Evolutionary conservation across 1,140 invertebrate species (phyloP), one percentile per base, ranked within the genome.

Genomic region (Trichonephila clavipes): DNA sequence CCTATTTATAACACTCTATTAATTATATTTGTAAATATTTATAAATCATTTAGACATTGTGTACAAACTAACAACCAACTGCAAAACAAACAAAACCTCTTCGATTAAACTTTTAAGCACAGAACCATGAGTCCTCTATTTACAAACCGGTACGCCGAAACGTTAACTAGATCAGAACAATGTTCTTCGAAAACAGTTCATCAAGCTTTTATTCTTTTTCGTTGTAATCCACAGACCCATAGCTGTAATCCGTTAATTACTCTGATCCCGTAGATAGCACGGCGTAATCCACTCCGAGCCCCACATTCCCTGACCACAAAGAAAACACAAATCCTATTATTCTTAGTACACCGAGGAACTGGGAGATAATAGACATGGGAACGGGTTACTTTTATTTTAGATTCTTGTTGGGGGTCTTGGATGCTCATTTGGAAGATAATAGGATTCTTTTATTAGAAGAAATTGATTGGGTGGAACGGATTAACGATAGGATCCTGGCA

Each of bases 241-340:
- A 34, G 16, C 24, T 18, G 28, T 87, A 87, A 87, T 62, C 58
- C 59, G 85, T 34, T 87, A 87, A 87, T 87, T 87, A 87, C 85
- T 24, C 12, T 34, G 59, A 87, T 24, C 85, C 58, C 12, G 24
- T 19, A 87, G 85, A 87, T 87, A 61, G 51, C 51, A 34, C 8
- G 6, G 59, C 16, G 61, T 87, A 87, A 87, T 87, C 85, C 85
- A 14, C 19, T 87, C 34, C 85, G n/a, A 7, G 3, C 59, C 59
- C 12, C 85, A 34, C 34, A 61, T 16, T 64, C 19, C 59, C 59
- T 87, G 59, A 59, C 85, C 58, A 24, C 58, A 87, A 87, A 61
- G 85, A 85, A 87, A 87, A 87, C 59, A 87, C 59, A 61, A 87
- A 87, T 87, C 85, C 58, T 87, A 87, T 87, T 87, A 87, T 87